phyloP scores from a whole-genome alignment of 2,888 invertebrate species.

The Protophormia terraenovae region DNA sequence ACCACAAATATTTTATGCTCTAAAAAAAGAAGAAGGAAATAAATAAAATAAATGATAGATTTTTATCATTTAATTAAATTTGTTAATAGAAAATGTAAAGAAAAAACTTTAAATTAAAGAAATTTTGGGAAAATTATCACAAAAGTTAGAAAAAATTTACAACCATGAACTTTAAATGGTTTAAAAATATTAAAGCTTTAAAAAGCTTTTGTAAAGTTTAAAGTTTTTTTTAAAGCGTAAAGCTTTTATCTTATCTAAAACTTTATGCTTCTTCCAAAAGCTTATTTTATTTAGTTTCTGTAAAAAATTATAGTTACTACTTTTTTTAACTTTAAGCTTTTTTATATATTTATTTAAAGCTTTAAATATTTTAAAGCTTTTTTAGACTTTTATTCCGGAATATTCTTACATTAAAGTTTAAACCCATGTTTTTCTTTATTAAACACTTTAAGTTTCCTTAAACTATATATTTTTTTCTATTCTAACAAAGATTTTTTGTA shows the following conservation, averaged over 20 bases:
- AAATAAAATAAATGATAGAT: conserved; percentile 63
- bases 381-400: neutral
- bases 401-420: neutral
- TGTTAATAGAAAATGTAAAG: conserved; percentile 27
- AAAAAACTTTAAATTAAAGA: neutral
- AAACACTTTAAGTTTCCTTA: neutral
- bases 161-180: neutral
- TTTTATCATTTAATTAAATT: conserved; percentile 70
- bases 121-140: neutral
- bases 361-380: neutral
- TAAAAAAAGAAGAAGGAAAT: conserved; percentile 19
- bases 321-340: neutral
- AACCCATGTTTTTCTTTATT: neutral
- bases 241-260: neutral
- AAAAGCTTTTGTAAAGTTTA: neutral
- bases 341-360: neutral
- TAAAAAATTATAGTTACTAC: neutral
- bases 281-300: neutral
- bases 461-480: neutral
- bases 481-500: neutral
- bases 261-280: neutral
- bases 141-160: neutral
- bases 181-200: neutral
- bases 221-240: neutral
- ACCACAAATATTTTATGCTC: conserved; percentile 69